Percentiles rank a stretch among this genome's conserved stretches.
Conservation (phyloP, 2,113 vertebrate genomes). For the Psephotus haematonotus region DNA sequence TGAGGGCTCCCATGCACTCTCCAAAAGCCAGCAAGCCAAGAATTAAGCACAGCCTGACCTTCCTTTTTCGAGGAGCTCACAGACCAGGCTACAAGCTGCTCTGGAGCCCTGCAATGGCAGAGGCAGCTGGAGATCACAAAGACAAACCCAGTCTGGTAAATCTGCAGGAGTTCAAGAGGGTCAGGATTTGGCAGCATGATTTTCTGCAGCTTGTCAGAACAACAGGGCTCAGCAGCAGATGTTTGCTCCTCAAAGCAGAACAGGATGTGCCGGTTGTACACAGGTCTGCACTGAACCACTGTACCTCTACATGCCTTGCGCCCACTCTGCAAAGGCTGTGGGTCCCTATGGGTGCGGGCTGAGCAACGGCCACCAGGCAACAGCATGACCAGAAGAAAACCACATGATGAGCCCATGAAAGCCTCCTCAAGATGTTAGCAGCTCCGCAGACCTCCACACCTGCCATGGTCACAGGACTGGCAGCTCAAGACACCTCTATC, state of each 20-base stretch:
- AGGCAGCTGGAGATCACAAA: background rate
- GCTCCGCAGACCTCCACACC: background rate
- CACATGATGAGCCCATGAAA: background rate
- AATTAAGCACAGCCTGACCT: background rate
- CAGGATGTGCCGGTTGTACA: background rate
- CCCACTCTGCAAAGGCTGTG: background rate
- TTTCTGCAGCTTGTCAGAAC: background rate
- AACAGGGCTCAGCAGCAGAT: background rate
- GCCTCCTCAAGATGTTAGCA: background rate
- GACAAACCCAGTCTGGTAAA: background rate
- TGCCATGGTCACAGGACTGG: rapidly evolving
- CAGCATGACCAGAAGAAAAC: background rate
- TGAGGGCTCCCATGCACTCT: background rate
- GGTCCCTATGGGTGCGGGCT: rapidly evolving
- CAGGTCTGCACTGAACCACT: background rate
- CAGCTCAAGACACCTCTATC: background rate
- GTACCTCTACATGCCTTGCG: background rate
- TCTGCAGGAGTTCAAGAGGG: background rate
- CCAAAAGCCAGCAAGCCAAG: background rate
- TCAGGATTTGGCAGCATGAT: background rate
- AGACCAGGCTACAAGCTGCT: background rate
- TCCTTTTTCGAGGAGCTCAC: background rate
- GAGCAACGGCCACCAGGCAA: rapidly evolving
- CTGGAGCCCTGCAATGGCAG: background rate
- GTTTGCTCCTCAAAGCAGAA: background rate